Base-by-base conservation (phyloP, 2,113 vertebrate genomes). In the Epinephelus fuscoguttatus region DNA sequence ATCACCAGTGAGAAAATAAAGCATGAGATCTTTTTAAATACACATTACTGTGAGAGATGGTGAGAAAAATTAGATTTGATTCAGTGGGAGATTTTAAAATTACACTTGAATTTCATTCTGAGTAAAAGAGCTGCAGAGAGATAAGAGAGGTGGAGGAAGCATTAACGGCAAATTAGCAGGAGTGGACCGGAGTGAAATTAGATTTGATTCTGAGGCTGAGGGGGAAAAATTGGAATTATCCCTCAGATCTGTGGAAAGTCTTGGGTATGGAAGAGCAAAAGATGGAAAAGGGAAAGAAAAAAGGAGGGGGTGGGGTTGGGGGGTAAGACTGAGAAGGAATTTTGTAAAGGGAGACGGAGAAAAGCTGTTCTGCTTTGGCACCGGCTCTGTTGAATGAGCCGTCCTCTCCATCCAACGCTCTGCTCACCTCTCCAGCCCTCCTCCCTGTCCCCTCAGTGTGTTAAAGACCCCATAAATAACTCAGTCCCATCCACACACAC, bases 41-140 rank as follows among this genome's bases (percentile, higher is more conserved):
- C 66, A 83, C 88, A 92, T 92, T 90, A 89, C 59, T 45, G 87
- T 69, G 75, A 81, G 80, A 87, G 88, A 88, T 33, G 42, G 84
- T 33, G 85, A 85, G 70, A 90, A 80, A 66, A 87, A 93, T 92
- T 84, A 59, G 89, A 94, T 94, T 93, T 91, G 87, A 93, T 89
- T 91, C 90, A 64, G 84, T 70, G 70, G 67, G 74, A 88, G 87
- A 84, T 92, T 93, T 89, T 66, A 62, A 82, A 91, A 91, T 90
- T 50, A 85, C 86, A 68, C 85, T 91, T 88, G 88, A 91, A 82
- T 92, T 89, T 89, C 81, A 90, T 78, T 88, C 19, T 64, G 78
- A 40, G 84, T 56, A 42, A 86, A 82, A 77, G 82, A 87, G 86
- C 71, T 53, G 78, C 53, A 0, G 82, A 79, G 79, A 86, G 79